Evolutionary conservation across 2,888 invertebrate species (phyloP), one percentile per base, ranked within the genome.

Genomic region (Pandemis heparana): DNA sequence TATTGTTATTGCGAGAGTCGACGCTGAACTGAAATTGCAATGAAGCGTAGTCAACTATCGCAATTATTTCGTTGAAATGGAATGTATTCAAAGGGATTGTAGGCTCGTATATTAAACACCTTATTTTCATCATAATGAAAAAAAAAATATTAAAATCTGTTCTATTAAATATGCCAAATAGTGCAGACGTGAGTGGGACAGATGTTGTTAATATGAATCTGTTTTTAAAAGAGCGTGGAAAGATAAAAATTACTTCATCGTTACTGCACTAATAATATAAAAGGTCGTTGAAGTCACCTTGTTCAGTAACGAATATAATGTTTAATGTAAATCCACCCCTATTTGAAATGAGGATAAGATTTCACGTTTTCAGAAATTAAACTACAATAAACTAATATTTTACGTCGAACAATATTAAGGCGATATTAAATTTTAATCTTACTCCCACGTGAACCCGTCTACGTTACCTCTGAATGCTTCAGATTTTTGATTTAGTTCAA

Each of bases 61-160:
- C 10, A 51, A 65, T 65, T 65, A 65, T 65, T 65, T 65, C 4
- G 39, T 65, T 38, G 65, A 14, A 46, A 46, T 23, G 32, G 10
- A 46, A 46, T 23, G 32, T 48, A 38, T 65, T 51, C 65, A 51
- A n/a, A n/a, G 65, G n/a, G n/a, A 16, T 14, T 51, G 65, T 8
- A 43, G 46, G 46, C 51, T 32, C 0, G 51, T 38, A 51, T 51
- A 38, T 53, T 16, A 53, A 53, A 51, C 8, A 18, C 18, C 18
- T 16, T 18, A 9, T 53, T 18, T 46, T 12, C 10, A 3, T 41
- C 23, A 32, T 4, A 32, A 32, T 41, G 7, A 9, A 41, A 41
- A 1, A 9, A 41, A 41, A 41, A 2, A 41, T 9, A 5, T n/a
- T n/a, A n/a, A n/a, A 7, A 41, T 41, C 41, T 7, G 7, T 1